These are phyloP conservation scores for Aspiorhynchus laticeps DNA, from an alignment of 2,113 vertebrate genomes.

Conservation along the genomic window DNA sequence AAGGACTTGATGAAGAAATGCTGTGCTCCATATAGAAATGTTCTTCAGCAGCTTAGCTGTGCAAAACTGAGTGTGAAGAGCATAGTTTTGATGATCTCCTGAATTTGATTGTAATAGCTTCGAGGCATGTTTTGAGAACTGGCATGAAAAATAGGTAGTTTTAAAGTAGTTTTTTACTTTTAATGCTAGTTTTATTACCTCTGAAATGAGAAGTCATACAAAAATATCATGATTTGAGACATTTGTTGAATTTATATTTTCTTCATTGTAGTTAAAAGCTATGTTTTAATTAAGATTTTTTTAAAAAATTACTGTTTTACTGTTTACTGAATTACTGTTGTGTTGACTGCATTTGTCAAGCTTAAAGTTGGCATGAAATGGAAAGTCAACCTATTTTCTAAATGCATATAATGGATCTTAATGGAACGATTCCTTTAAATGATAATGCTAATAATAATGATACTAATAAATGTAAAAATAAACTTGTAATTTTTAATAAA, in stretches of 20 bases:
- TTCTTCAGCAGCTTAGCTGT: conserved; percentile 27
- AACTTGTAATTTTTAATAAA: too few species aligned
- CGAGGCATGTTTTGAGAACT: background rate
- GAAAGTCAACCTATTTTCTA: background rate
- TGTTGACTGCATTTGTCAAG: background rate
- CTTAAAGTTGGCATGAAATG: too few species aligned
- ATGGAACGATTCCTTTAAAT: background rate
- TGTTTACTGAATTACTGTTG: too few species aligned
- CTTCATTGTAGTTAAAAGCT: background rate
- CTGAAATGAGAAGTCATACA: background rate
- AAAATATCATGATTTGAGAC: background rate
- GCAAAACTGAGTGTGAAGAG: background rate
- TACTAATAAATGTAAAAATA: too few species aligned
- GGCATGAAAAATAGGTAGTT: background rate
- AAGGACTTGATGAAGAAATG: conserved; percentile 23
- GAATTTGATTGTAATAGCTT: conserved; percentile 11
- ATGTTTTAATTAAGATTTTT: too few species aligned
- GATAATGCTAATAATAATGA: too few species aligned
- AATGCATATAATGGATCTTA: background rate
- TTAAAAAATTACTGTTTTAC: too few species aligned
- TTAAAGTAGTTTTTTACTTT: background rate
- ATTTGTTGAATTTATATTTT: background rate
- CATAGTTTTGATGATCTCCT: background rate
- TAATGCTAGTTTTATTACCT: background rate
- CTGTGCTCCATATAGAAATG: conserved; percentile 19